Conservation (phyloP, 2,113 vertebrate species). For the Scytalopus superciliaris region DNA sequence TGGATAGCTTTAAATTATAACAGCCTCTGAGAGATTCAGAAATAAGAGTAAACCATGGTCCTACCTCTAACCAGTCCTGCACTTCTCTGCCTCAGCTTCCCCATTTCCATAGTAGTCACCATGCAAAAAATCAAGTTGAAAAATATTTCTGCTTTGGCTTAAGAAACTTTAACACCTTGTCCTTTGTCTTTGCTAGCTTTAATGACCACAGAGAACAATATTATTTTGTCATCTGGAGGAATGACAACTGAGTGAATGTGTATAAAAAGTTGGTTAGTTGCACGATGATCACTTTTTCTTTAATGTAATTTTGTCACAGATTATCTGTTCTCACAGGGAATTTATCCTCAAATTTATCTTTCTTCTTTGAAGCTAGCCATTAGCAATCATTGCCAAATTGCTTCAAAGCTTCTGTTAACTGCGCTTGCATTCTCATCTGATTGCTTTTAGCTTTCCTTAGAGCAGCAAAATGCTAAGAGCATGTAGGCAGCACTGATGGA, state of each 20-base stretch:
- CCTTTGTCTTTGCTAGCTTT: not conserved
- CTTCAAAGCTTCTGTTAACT: not conserved
- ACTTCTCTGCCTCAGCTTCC: not conserved
- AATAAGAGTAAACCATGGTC: not conserved
- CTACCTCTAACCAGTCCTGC: not conserved
- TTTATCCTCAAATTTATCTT: not conserved
- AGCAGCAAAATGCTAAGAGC: not conserved
- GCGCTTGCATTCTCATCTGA: not conserved
- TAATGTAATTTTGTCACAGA: not conserved
- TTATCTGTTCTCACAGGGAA: not conserved
- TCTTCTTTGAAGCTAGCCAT: not conserved
- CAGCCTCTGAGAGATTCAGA: not conserved
- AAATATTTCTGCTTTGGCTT: not conserved
- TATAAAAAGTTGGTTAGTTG: not conserved
- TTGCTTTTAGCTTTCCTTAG: not conserved
- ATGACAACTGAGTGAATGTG: fast-evolving
- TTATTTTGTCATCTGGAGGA: not conserved
- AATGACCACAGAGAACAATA: not conserved
- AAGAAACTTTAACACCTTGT: not conserved
- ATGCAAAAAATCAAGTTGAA: not conserved
- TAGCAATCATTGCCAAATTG: not conserved
- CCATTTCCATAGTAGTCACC: not conserved
- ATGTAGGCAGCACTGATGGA: fast-evolving
- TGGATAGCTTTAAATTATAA: not conserved
- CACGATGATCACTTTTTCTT: not conserved